Percentiles rank a stretch among this genome's conserved stretches.
These are phyloP conservation scores for Catamblyrhynchus diadema DNA, from an alignment of 2,797 vertebrate species.

Conservation along the genomic window DNA sequence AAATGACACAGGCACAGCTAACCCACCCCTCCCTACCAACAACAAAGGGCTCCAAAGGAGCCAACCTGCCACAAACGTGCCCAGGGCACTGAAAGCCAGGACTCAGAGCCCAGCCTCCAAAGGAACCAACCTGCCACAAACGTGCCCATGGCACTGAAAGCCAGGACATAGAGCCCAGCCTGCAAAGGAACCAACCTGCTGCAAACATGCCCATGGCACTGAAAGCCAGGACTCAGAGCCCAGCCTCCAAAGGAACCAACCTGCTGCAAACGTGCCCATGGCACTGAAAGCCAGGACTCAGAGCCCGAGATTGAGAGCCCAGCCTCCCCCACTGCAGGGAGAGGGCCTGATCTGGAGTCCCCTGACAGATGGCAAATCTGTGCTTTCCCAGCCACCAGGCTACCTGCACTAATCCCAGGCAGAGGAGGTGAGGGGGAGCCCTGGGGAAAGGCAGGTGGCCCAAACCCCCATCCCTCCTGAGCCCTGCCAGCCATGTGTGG, in stretches of 20 bases:
- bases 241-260: too few relatives aligned
- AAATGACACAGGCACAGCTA: fast-evolving
- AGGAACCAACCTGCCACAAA: fast-evolving
- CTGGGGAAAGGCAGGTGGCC: not conserved
- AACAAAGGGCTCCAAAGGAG: not conserved
- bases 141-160: fast-evolving
- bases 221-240: too few relatives aligned
- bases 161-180: too few relatives aligned
- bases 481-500: fast-evolving
- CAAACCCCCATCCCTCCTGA: fast-evolving
- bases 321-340: fast-evolving
- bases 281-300: not conserved
- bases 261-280: fast-evolving
- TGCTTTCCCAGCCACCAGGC: not conserved
- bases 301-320: not conserved
- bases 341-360: not conserved
- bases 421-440: not conserved
- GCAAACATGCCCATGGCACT: not conserved
- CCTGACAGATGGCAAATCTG: not conserved
- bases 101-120: not conserved
- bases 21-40: not conserved
- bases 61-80: fast-evolving
- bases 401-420: fast-evolving
- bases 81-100: not conserved
- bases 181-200: fast-evolving